Evolutionary conservation across 92 coral and sea anemone species (phyloP).

Genomic region (Porites cylindrica): DNA sequence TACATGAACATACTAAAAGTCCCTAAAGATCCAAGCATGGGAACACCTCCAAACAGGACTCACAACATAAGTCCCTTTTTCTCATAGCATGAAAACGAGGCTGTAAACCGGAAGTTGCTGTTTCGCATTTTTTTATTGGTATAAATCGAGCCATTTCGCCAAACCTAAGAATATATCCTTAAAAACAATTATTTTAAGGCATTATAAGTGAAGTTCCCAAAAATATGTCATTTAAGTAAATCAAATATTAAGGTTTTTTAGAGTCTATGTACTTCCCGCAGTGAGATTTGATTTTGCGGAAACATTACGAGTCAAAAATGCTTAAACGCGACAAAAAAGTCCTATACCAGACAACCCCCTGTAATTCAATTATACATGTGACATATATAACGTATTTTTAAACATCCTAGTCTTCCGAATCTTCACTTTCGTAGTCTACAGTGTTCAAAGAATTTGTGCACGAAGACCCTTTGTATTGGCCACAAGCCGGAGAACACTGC

Average conservation of each 20-base stretch:
- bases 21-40: too few relatives aligned
- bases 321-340: not conserved
- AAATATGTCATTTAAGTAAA: not conserved
- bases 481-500: conserved; percentile 68
- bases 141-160: not conserved
- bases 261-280: too few relatives aligned
- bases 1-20: too few relatives aligned
- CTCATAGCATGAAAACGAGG: too few relatives aligned
- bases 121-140: too few relatives aligned
- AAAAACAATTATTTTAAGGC: not conserved
- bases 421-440: conserved; percentile 19
- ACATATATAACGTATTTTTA: not conserved
- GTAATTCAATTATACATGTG: too few relatives aligned
- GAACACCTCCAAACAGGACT: too few relatives aligned
- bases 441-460: conserved; percentile 49
- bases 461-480: conserved; percentile 67
- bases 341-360: not conserved
- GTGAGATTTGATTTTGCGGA: not conserved
- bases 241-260: not conserved
- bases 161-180: conserved; percentile 1
- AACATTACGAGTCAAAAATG: not conserved
- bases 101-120: too few relatives aligned
- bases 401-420: conserved; percentile 8
- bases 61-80: too few relatives aligned
- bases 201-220: not conserved